Evolutionary conservation across 2,888 invertebrate species (phyloP).

Genomic region (Julus scanicus): DNA sequence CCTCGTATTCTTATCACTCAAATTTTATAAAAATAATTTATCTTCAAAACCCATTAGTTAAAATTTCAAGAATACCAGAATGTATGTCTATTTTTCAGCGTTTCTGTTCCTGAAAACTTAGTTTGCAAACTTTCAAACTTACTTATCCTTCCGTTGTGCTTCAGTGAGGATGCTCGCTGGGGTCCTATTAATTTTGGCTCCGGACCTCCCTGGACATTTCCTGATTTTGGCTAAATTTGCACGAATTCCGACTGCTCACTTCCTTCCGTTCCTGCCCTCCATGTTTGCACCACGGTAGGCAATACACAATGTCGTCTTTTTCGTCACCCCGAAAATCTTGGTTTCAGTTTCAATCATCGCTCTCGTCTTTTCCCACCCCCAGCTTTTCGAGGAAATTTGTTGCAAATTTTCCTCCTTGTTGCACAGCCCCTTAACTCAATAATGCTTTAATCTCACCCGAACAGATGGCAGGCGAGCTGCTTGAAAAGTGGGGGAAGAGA

Average conservation of each 20-base stretch:
- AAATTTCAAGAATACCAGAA: too few relatives aligned
- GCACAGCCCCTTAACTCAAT: conserved; percentile 51
- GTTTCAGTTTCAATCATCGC: conserved; percentile 18
- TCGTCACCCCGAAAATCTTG: conserved; percentile 33
- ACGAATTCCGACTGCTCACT: neutral
- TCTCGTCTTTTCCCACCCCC: neutral
- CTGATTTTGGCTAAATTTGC: neutral
- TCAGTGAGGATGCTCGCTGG: neutral
- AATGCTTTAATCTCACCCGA: conserved; percentile 56
- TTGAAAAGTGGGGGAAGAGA: neutral
- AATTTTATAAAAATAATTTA: too few relatives aligned
- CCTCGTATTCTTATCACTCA: too few relatives aligned
- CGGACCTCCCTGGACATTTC: neutral
- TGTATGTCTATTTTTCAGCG: too few relatives aligned
- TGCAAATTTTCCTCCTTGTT: neutral
- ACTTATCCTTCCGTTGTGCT: neutral
- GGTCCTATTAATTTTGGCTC: too few relatives aligned
- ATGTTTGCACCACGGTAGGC: neutral
- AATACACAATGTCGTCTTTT: neutral
- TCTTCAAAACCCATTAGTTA: too few relatives aligned
- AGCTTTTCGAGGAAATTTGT: neutral
- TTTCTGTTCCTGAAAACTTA: too few relatives aligned
- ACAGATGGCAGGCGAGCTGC: conserved; percentile 51
- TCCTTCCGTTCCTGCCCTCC: neutral
- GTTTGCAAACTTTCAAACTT: too few relatives aligned